phyloP scores from a whole-genome alignment of 2,888 invertebrate species.

The Mayetiola destructor region DNA sequence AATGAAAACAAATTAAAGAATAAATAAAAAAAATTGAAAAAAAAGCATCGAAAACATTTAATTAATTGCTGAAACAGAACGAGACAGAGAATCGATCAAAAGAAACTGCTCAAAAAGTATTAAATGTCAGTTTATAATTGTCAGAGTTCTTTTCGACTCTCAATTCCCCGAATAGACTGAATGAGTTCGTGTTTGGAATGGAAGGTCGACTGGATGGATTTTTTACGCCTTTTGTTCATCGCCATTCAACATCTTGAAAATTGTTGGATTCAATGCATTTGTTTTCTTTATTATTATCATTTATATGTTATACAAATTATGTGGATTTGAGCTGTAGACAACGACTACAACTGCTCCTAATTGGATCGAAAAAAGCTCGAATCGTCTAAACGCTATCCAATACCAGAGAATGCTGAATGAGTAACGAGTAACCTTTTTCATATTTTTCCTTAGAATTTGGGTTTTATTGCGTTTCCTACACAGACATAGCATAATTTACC shows the following conservation, averaged over 20 bases:
- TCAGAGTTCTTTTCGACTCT: not conserved
- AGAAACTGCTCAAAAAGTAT: not conserved
- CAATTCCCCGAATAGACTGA: not conserved
- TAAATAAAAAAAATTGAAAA: no score
- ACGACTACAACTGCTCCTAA: not conserved
- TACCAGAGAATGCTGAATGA: no score
- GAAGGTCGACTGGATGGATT: not conserved
- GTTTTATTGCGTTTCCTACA: no score
- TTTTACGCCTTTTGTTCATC: not conserved
- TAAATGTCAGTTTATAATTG: not conserved
- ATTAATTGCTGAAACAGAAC: constrained; percentile 5
- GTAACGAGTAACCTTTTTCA: no score
- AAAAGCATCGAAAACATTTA: not conserved
- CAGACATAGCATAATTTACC: no score
- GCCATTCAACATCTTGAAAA: not conserved
- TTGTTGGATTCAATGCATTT: not conserved
- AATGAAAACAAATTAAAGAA: no score
- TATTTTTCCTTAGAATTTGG: no score
- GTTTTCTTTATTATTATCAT: not conserved
- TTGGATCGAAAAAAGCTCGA: constrained; percentile 11
- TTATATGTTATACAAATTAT: no score
- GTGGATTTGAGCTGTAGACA: no score
- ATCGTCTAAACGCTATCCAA: not conserved
- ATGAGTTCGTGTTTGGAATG: constrained; percentile 5
- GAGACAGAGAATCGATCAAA: constrained; percentile 3